A percentile compares a stretch with the other conserved stretches of the same genome.
Conservation (phyloP, 2,113 vertebrate genomes). For the Plectropomus leopardus region DNA sequence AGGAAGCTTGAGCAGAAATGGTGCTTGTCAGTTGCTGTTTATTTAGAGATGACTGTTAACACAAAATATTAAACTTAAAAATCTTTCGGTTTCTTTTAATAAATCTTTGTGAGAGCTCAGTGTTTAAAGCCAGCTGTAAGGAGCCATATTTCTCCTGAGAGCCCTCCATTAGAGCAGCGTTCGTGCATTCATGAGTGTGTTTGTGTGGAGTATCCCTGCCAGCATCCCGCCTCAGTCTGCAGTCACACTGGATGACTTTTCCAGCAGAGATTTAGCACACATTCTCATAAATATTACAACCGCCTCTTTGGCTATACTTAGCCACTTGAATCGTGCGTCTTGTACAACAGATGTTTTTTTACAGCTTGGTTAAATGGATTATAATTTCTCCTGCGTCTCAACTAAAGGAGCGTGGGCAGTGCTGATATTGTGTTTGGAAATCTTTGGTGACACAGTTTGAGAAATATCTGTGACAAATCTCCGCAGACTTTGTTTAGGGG, state of each 20-base stretch:
- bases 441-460: neutral
- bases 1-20: neutral
- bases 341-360: constrained; percentile 44
- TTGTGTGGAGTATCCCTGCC: constrained; percentile 11
- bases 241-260: neutral
- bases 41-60: neutral
- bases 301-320: constrained; percentile 53
- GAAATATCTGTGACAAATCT: neutral
- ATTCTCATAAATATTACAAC: constrained; percentile 57
- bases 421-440: neutral
- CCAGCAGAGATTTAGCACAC: constrained; percentile 43
- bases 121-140: neutral
- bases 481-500: neutral
- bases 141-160: neutral
- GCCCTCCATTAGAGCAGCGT: constrained; percentile 5
- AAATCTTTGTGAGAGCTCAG: neutral
- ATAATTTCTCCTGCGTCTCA: neutral
- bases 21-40: neutral
- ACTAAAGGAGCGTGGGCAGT: neutral
- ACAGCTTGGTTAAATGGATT: constrained; percentile 26
- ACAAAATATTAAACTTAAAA: neutral
- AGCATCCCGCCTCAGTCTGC: constrained; percentile 3
- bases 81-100: neutral
- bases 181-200: constrained; percentile 1
- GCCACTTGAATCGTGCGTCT: constrained; percentile 49